Conservation (phyloP, 1,140 invertebrate species). For the Meloidogyne exigua region DNA sequence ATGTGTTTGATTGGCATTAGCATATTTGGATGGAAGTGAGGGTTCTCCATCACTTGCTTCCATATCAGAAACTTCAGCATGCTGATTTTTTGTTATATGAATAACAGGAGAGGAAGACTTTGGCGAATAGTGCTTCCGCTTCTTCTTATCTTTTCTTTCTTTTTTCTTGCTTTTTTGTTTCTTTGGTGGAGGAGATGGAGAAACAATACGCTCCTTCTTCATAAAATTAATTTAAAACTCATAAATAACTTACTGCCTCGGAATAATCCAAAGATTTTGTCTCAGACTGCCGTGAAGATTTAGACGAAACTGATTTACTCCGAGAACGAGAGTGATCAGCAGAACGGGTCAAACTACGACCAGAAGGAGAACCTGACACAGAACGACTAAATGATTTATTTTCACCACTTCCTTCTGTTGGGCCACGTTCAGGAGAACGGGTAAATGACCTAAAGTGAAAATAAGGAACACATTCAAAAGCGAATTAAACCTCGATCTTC, state of each 20-base stretch:
- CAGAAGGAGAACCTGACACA: background rate
- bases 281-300: background rate
- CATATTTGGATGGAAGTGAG: background rate
- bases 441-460: constrained; percentile 15
- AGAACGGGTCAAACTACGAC: background rate
- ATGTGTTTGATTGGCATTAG: background rate
- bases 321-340: constrained; percentile 15
- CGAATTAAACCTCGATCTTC: constrained; percentile 7
- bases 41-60: constrained; percentile 34
- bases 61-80: constrained; percentile 27
- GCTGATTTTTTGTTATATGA: background rate
- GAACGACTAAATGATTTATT: background rate
- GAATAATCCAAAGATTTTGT: constrained; percentile 24
- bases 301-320: constrained; percentile 9
- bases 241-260: constrained; percentile 1
- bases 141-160: constrained; percentile 29
- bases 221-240: background rate
- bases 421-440: constrained; percentile 30
- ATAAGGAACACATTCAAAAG: background rate
- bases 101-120: background rate
- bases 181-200: constrained; percentile 16
- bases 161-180: constrained; percentile 21
- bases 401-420: background rate
- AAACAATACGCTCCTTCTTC: constrained; percentile 18
- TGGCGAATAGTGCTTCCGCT: constrained; percentile 28